A percentile compares a stretch with the other conserved stretches of the same genome.
These are phyloP conservation scores for Cyprinella venusta DNA, from an alignment of 2,797 vertebrate species.

Conservation along the genomic window DNA sequence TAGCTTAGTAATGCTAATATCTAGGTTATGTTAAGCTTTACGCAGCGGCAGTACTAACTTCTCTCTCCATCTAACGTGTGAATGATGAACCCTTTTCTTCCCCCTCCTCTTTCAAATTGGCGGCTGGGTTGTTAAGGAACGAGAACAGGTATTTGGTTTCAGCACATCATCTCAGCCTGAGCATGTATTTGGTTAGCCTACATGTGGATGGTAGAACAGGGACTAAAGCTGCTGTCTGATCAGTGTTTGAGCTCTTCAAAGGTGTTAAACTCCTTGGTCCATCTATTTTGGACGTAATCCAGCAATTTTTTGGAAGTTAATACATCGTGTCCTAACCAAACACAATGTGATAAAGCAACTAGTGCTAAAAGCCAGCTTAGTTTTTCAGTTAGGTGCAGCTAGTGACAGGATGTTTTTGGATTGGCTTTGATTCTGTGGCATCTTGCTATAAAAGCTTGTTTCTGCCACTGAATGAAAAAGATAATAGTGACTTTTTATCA, in stretches of 20 bases:
- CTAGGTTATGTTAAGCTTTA: slow-evolving; percentile 30
- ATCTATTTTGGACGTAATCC: background rate
- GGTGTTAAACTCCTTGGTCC: slow-evolving; percentile 64
- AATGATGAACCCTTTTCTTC: slow-evolving; percentile 43
- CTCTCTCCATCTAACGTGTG: slow-evolving; percentile 52
- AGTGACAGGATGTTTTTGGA: background rate
- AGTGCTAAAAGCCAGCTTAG: background rate
- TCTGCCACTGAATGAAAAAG: background rate
- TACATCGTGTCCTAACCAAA: background rate
- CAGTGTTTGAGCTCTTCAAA: slow-evolving; percentile 50
- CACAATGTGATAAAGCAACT: background rate
- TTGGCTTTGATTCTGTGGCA: background rate
- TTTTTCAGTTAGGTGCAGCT: background rate
- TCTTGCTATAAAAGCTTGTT: background rate
- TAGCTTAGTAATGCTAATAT: slow-evolving; percentile 28
- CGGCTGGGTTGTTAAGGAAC: slow-evolving; percentile 70
- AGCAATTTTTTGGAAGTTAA: background rate
- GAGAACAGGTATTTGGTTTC: slow-evolving; percentile 80
- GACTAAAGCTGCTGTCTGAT: slow-evolving; percentile 20
- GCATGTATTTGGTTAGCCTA: slow-evolving; percentile 67
- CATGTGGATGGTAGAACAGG: slow-evolving; percentile 33
- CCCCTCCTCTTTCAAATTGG: slow-evolving; percentile 70
- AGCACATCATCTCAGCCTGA: slow-evolving; percentile 70
- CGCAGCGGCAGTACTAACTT: slow-evolving; percentile 55
- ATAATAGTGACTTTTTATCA: background rate